These are phyloP conservation scores for Lepisosteus osseus DNA, from an alignment of 2,113 vertebrate species.

Conservation along the genomic window DNA sequence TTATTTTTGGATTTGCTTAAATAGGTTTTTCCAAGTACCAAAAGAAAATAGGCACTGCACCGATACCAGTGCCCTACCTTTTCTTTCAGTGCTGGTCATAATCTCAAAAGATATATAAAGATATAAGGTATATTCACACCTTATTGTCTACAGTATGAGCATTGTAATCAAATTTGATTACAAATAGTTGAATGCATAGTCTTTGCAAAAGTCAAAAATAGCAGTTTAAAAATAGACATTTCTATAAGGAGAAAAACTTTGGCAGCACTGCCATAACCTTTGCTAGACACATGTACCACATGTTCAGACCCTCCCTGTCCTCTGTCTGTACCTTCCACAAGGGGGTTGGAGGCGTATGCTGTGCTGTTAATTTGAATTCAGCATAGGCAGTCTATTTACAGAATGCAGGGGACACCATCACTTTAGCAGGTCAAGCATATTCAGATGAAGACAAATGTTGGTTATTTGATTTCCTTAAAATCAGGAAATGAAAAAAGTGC, in stretches of 20 bases:
- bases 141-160: background rate
- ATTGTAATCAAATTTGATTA: too few relatives aligned
- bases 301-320: slow-evolving; percentile 17
- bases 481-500: slow-evolving; percentile 93
- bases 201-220: too few relatives aligned
- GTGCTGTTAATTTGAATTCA: slow-evolving; percentile 79
- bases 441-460: slow-evolving; percentile 93
- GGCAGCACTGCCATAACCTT: background rate
- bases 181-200: too few relatives aligned
- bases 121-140: slow-evolving; percentile 3
- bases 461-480: slow-evolving; percentile 97
- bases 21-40: too few relatives aligned
- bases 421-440: slow-evolving; percentile 94
- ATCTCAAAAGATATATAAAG: slow-evolving; percentile 15
- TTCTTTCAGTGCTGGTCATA: slow-evolving; percentile 45
- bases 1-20: too few relatives aligned
- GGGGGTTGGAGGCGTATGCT: slow-evolving; percentile 57
- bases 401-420: slow-evolving; percentile 70
- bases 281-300: background rate
- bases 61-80: slow-evolving; percentile 43
- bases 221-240: too few relatives aligned
- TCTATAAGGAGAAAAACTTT: background rate
- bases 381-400: slow-evolving; percentile 72
- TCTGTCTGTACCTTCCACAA: slow-evolving; percentile 48
- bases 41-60: too few relatives aligned